Evolutionary conservation across 2,888 invertebrate genomes (phyloP).

Genomic region (Aphrophora alni): DNA sequence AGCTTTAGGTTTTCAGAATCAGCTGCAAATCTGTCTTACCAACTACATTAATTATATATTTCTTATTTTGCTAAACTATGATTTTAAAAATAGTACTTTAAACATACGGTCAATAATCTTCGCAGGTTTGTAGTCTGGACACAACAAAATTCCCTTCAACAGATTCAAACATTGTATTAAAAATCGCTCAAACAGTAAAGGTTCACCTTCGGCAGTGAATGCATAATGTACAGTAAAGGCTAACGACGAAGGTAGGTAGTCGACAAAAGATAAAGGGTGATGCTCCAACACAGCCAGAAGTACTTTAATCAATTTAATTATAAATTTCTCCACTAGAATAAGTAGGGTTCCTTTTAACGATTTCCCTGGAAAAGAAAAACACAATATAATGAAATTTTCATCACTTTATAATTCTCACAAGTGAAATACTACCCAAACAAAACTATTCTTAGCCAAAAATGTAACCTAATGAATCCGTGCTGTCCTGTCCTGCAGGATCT

Average conservation of each 20-base stretch:
- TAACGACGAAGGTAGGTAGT: constrained; percentile 78
- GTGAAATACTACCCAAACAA: no score
- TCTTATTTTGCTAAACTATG: no score
- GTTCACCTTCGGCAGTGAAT: constrained; percentile 82
- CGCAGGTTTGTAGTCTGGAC: constrained; percentile 74
- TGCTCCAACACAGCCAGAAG: constrained; percentile 77
- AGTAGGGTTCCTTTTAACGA: constrained; percentile 55
- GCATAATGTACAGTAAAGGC: constrained; percentile 86
- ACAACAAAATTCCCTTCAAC: constrained; percentile 81
- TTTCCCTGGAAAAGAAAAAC: constrained; percentile 59
- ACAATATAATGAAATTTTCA: no score
- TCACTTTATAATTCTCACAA: no score
- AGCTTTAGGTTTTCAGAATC: no score
- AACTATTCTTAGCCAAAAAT: no score
- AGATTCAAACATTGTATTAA: constrained; percentile 90
- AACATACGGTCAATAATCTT: constrained; percentile 66
- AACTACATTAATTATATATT: no score
- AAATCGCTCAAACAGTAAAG: constrained; percentile 81
- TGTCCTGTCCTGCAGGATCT: no score
- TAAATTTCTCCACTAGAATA: constrained; percentile 82
- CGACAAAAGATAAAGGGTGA: constrained; percentile 81
- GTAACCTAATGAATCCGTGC: no score
- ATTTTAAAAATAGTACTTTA: no score
- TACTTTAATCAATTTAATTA: constrained; percentile 85
- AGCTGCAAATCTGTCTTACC: no score